Evolutionary conservation across 2,888 invertebrate species (phyloP), one percentile per base, ranked within the genome.

Genomic region (Alentia gelatinosa): DNA sequence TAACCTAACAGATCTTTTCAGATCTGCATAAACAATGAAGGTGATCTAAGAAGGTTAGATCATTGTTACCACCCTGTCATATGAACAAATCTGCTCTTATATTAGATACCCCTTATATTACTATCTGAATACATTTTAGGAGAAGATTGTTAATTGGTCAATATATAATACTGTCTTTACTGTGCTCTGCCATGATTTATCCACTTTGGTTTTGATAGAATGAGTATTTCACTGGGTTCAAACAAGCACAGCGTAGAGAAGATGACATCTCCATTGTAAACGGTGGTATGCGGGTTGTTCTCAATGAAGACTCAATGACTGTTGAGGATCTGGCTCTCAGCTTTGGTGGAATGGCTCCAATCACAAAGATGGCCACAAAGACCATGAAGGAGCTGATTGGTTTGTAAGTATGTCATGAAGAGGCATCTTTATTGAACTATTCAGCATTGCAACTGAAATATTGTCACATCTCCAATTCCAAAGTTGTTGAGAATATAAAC

Each of bases 241-340:
- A 99, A 96, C 99, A 99, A 97, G 98, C 99, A 0, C 97, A 98
- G 94, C 96, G 99, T 92, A 97, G 98, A 91, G 99, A 99, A 94
- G 99, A 99, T 95, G 99, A 99, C 95, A 99, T 99, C 93, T 98
- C 99, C 1, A 98, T 99, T 93, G 99, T 99, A 0, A 99, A 98
- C 94, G 97, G 98, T 91, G 96, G 96, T 3, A 97, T 98, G 93
- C 97, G 97, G 94, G 97, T 98, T 0, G 96, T 95, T 84, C 97
- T 98, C 92, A 93, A 93, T 96, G 96, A 93, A 23, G 92, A 91
- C 0, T 96, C 96, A 92, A 95, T 96, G n/a, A 97, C 93, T 0
- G 93, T 98, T 50, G 96, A 97, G 90, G 96, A 97, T 79, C 97
- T 97, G 42, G 96, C 97, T 90, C 96, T 98, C 92, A 98, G 98